Evolutionary conservation across 2,888 invertebrate genomes (phyloP).

Genomic region (Ligdia adustata): DNA sequence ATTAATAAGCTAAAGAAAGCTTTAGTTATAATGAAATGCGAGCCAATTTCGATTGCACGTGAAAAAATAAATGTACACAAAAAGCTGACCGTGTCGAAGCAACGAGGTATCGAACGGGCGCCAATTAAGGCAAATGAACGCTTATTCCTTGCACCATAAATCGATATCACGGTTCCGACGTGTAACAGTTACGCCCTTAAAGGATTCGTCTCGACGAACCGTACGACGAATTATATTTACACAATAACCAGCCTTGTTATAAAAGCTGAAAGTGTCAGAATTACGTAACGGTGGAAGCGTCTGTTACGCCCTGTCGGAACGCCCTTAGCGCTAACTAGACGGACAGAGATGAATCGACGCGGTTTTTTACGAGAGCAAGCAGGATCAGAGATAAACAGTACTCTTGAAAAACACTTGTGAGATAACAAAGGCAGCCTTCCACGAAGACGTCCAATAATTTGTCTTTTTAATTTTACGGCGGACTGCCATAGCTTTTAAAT

Average conservation of each 20-base stretch:
- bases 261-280: constrained; percentile 79
- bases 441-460: constrained; percentile 84
- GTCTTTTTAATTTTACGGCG: constrained; percentile 83
- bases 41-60: constrained; percentile 53
- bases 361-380: constrained; percentile 55
- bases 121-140: constrained; percentile 79
- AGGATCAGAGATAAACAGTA: constrained; percentile 72
- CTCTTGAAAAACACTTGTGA: constrained; percentile 83
- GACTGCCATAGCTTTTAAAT: constrained; percentile 79
- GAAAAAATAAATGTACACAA: constrained; percentile 51
- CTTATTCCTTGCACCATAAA: constrained; percentile 77
- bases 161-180: constrained; percentile 71
- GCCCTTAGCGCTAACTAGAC: constrained; percentile 77
- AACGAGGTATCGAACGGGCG: constrained; percentile 69
- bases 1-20: constrained; percentile 54
- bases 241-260: constrained; percentile 80
- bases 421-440: constrained; percentile 82
- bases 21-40: constrained; percentile 51
- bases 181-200: constrained; percentile 76
- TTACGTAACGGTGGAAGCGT: constrained; percentile 79
- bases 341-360: constrained; percentile 67
- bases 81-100: constrained; percentile 67
- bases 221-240: constrained; percentile 59
- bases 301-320: constrained; percentile 79
- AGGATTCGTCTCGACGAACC: constrained; percentile 64